A percentile compares a stretch with the other conserved stretches of the same genome.
phyloP scores from a whole-genome alignment of 1,140 invertebrate species.

The Leptopilina clavipes region DNA sequence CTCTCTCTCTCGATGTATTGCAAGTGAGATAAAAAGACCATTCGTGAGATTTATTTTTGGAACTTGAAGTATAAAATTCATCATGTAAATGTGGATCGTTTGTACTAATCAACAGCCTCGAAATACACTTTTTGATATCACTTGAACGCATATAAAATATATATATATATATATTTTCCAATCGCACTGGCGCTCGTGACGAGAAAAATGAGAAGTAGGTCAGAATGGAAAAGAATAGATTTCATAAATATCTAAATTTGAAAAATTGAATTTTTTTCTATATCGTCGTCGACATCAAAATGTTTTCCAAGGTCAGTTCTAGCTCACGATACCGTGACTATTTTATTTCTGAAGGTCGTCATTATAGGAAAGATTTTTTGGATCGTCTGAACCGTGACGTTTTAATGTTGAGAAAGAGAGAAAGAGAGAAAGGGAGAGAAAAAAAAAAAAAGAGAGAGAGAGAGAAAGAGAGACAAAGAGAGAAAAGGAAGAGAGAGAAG shows the following conservation, averaged over 20 bases:
- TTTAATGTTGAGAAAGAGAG: background rate
- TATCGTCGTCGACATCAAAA: background rate
- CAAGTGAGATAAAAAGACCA: background rate
- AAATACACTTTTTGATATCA: slow-evolving; percentile 5
- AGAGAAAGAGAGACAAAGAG: background rate
- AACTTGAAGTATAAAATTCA: slow-evolving; percentile 13
- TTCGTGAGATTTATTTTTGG: slow-evolving; percentile 11
- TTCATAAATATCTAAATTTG: no score
- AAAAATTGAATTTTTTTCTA: background rate
- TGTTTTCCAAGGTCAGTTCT: background rate
- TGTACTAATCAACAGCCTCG: slow-evolving; percentile 27
- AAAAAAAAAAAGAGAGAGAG: background rate
- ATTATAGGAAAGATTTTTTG: background rate
- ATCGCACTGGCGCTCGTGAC: background rate
- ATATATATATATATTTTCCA: no score
- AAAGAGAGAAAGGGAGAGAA: background rate
- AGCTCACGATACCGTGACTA: background rate
- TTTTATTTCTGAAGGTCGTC: background rate
- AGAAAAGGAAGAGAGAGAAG: no score
- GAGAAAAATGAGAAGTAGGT: background rate
- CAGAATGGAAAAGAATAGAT: background rate
- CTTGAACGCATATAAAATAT: background rate
- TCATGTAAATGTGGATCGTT: slow-evolving; percentile 25
- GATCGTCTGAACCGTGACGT: slow-evolving; percentile 9
- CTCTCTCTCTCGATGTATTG: slow-evolving; percentile 6